Conservation (phyloP, 2,113 vertebrate species). For the Cairina moschata region DNA sequence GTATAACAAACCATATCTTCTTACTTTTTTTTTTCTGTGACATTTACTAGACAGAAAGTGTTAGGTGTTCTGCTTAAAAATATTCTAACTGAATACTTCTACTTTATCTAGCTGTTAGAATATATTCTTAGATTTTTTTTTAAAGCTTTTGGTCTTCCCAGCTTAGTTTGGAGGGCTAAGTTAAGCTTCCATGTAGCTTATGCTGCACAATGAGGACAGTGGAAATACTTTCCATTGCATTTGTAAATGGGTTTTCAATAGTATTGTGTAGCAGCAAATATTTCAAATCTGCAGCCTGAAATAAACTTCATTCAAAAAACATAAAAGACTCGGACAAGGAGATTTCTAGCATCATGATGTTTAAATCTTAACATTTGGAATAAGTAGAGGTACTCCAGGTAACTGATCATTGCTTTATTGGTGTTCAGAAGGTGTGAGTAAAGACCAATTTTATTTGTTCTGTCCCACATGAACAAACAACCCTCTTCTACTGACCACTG, state of each 20-base stretch:
- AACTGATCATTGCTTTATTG: background rate
- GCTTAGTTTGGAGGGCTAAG: background rate
- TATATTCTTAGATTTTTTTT: background rate
- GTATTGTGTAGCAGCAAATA: background rate
- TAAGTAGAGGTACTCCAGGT: background rate
- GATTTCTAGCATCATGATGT: background rate
- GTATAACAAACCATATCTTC: background rate
- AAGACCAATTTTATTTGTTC: background rate
- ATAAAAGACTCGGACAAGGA: background rate
- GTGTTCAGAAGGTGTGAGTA: background rate
- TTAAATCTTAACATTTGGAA: background rate
- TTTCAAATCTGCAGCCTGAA: background rate
- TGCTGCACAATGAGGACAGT: background rate
- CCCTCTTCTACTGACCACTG: background rate
- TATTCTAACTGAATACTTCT: background rate
- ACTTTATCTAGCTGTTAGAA: background rate
- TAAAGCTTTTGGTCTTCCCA: background rate
- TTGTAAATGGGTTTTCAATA: background rate
- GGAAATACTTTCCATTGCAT: background rate
- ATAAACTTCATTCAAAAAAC: background rate
- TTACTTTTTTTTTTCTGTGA: background rate
- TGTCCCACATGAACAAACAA: background rate
- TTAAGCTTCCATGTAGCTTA: background rate
- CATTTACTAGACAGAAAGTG: background rate
- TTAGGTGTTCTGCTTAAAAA: background rate